Conservation (phyloP, 2,888 invertebrate species). For the Aleiodes testaceus region DNA sequence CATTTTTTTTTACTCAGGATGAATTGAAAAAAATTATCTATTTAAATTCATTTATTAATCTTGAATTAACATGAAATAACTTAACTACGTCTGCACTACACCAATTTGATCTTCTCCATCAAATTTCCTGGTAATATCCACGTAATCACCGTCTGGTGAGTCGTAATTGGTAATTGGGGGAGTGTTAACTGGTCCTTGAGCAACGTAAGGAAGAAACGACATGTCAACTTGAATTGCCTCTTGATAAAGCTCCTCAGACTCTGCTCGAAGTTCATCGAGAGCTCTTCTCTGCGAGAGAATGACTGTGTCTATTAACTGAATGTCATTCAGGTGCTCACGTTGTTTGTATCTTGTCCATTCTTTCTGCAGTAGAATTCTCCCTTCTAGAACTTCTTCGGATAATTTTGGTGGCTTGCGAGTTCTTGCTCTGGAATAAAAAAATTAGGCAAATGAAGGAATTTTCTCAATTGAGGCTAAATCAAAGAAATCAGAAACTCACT, state of each 20-base stretch:
- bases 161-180: slow-evolving; percentile 88
- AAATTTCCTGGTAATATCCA: slow-evolving; percentile 83
- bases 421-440: slow-evolving; percentile 72
- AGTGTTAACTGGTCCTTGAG: slow-evolving; percentile 85
- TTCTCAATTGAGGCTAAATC: slow-evolving; percentile 11
- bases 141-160: slow-evolving; percentile 92
- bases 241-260: slow-evolving; percentile 90
- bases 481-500: slow-evolving; percentile 73
- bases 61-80: background rate
- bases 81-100: slow-evolving; percentile 10
- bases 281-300: slow-evolving; percentile 84
- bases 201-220: slow-evolving; percentile 79
- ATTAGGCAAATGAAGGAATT: slow-evolving; percentile 12
- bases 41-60: background rate
- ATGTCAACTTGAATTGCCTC: slow-evolving; percentile 85
- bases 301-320: slow-evolving; percentile 81
- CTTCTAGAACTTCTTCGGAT: slow-evolving; percentile 78
- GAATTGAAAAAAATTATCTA: no score
- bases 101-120: slow-evolving; percentile 54
- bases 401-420: slow-evolving; percentile 74
- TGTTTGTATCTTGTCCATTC: slow-evolving; percentile 84
- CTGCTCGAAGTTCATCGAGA: slow-evolving; percentile 83
- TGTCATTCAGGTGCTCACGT: slow-evolving; percentile 78
- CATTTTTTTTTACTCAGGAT: slow-evolving; percentile 18
- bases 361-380: slow-evolving; percentile 80